Conservation (phyloP, 2,797 vertebrate genomes). For the Xiphorhynchus erythropygius region DNA sequence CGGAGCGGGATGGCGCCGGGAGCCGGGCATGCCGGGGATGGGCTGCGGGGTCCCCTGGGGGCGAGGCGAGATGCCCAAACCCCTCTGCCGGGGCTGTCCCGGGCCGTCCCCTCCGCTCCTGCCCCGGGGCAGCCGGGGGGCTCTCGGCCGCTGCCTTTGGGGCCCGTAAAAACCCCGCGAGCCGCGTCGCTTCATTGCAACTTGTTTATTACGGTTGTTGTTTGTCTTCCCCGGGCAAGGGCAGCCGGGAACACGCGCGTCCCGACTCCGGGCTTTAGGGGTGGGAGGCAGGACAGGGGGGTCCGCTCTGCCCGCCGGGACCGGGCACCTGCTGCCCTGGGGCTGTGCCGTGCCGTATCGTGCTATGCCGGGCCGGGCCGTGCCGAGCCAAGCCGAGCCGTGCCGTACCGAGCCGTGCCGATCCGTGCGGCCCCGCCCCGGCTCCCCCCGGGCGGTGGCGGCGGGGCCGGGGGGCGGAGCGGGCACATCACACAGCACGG, state of each 20-base stretch:
- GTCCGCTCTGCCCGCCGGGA: neutral
- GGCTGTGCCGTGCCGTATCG: neutral
- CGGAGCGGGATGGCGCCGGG: neutral
- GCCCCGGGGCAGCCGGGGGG: neutral
- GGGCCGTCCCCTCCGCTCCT: neutral
- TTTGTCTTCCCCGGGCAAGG: neutral
- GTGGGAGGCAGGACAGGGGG: neutral
- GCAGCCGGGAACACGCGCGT: neutral
- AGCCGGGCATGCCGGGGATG: neutral
- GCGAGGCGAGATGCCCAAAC: neutral
- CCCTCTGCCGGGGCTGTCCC: neutral
- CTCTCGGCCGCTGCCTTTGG: neutral
- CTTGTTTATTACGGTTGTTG: neutral
- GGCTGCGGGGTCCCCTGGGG: neutral
- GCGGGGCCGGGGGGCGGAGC: constrained; percentile 1
- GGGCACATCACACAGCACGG: neutral
- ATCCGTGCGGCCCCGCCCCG: neutral
- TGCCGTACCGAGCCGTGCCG: no score
- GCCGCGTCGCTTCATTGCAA: neutral
- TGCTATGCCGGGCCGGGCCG: no score
- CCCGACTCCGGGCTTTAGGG: neutral
- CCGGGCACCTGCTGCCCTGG: neutral
- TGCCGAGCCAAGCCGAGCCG: no score
- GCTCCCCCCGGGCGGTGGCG: constrained; percentile 12
- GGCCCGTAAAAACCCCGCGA: neutral